phyloP scores from a whole-genome alignment of 2,888 invertebrate species.

The Clivina fossor region DNA sequence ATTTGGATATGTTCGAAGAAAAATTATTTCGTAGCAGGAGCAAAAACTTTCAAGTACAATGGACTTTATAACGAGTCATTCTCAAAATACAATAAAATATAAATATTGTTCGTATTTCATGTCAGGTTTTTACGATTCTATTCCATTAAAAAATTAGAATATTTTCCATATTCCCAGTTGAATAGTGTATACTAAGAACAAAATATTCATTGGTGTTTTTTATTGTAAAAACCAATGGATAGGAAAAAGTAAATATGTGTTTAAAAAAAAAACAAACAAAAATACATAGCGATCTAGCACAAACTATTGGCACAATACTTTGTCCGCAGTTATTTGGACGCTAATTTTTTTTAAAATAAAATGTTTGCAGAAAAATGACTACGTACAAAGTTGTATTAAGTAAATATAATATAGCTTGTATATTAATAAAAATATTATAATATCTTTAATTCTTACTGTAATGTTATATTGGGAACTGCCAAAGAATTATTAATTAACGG shows the following conservation, averaged over 20 bases:
- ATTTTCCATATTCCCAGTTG: conserved; percentile 31
- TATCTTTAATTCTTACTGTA: conserved; percentile 27
- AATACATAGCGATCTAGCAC: conserved; percentile 32
- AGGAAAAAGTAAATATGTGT: conserved; percentile 25
- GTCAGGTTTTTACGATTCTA: conserved; percentile 31
- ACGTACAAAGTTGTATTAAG: conserved; percentile 9
- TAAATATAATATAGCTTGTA: conserved; percentile 29
- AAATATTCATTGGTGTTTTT: conserved; percentile 26
- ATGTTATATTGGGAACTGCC: conserved; percentile 34
- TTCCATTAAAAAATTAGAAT: conserved; percentile 33
- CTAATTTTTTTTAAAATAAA: background rate
- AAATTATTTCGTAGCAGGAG: no score
- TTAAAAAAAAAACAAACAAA: no score
- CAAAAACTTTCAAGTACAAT: conserved; percentile 27
- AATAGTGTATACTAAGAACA: conserved; percentile 16
- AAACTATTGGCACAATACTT: conserved; percentile 31
- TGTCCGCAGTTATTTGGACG: conserved; percentile 10
- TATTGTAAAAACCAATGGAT: conserved; percentile 25
- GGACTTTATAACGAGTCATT: conserved; percentile 27
- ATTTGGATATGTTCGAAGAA: no score
- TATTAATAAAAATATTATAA: conserved; percentile 27
- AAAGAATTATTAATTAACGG: conserved; percentile 33
- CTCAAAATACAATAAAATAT: conserved; percentile 29
- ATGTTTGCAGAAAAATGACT: conserved; percentile 18
- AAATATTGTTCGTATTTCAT: conserved; percentile 32